A percentile compares a stretch with the other conserved stretches of the same genome.
phyloP scores from a whole-genome alignment of 2,888 invertebrate species.

The Matsumyia berberina region DNA sequence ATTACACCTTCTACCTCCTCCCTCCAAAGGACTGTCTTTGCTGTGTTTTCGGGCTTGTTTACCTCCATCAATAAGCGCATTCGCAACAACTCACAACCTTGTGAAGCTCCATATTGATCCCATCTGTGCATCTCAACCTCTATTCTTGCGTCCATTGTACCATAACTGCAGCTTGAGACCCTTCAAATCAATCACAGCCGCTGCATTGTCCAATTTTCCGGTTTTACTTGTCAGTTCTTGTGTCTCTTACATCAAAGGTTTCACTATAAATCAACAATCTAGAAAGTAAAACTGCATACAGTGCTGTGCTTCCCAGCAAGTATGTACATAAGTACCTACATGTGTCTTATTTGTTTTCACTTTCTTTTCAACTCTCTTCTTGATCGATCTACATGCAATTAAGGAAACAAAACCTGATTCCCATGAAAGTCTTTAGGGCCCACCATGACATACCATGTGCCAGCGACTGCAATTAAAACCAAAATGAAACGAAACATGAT shows the following conservation, averaged over 20 bases:
- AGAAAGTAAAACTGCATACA: slow-evolving; percentile 49
- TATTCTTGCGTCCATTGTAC: too few relatives aligned
- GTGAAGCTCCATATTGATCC: too few relatives aligned
- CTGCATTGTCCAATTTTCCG: neutral
- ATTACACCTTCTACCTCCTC: too few relatives aligned
- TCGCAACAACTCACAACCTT: too few relatives aligned
- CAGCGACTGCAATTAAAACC: slow-evolving; percentile 1
- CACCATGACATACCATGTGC: neutral
- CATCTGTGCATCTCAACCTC: too few relatives aligned
- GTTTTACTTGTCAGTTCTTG: neutral
- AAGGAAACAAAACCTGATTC: slow-evolving; percentile 61
- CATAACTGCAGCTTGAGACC: neutral
- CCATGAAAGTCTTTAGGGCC: slow-evolving; percentile 56
- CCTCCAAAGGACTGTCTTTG: too few relatives aligned
- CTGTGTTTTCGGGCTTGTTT: too few relatives aligned
- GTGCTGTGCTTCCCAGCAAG: slow-evolving; percentile 26
- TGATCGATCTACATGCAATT: slow-evolving; percentile 56
- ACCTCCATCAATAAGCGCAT: too few relatives aligned
- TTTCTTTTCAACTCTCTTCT: slow-evolving; percentile 66
- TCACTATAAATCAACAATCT: slow-evolving; percentile 18
- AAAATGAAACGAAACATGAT: slow-evolving; percentile 49
- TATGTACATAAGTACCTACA: too few relatives aligned
- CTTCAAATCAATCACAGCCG: neutral
- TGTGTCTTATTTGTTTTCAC: slow-evolving; percentile 45
- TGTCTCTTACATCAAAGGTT: neutral